A percentile compares a stretch with the other conserved stretches of the same genome.
Evolutionary conservation across 2,888 invertebrate genomes (phyloP).

Genomic region (Fragum fragum): DNA sequence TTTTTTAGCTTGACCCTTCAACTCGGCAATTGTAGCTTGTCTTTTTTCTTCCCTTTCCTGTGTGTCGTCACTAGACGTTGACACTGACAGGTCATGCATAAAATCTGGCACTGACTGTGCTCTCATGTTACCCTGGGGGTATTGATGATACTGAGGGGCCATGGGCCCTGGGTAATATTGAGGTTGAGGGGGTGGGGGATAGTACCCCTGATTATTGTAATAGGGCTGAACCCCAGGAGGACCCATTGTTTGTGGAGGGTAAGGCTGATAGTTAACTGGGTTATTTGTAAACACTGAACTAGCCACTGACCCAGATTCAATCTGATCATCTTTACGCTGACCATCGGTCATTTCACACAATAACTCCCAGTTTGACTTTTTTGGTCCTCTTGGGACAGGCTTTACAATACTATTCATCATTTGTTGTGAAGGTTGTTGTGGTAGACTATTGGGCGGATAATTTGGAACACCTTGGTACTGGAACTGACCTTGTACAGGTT

Average conservation of each 20-base stretch:
- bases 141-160: neutral
- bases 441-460: slow-evolving; percentile 36
- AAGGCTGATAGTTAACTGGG: slow-evolving; percentile 50
- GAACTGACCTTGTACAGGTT: slow-evolving; percentile 24
- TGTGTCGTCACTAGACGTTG: slow-evolving; percentile 16
- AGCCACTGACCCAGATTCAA: slow-evolving; percentile 78
- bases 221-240: neutral
- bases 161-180: slow-evolving; percentile 21
- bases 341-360: slow-evolving; percentile 78
- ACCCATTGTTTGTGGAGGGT: slow-evolving; percentile 23
- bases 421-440: slow-evolving; percentile 40
- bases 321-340: slow-evolving; percentile 52
- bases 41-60: slow-evolving; percentile 20
- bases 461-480: slow-evolving; percentile 39
- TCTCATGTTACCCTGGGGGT: slow-evolving; percentile 8
- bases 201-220: slow-evolving; percentile 4
- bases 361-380: slow-evolving; percentile 81
- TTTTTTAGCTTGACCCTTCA: neutral
- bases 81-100: slow-evolving; percentile 17
- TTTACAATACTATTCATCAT: slow-evolving; percentile 19
- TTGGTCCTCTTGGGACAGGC: slow-evolving; percentile 55
- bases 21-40: slow-evolving; percentile 10
- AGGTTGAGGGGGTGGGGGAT: slow-evolving; percentile 6
- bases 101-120: slow-evolving; percentile 18
- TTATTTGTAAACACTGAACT: slow-evolving; percentile 78